Evolutionary conservation across 2,888 invertebrate species (phyloP), one percentile per base, ranked within the genome.

Genomic region (Teinopalpus imperialis): DNA sequence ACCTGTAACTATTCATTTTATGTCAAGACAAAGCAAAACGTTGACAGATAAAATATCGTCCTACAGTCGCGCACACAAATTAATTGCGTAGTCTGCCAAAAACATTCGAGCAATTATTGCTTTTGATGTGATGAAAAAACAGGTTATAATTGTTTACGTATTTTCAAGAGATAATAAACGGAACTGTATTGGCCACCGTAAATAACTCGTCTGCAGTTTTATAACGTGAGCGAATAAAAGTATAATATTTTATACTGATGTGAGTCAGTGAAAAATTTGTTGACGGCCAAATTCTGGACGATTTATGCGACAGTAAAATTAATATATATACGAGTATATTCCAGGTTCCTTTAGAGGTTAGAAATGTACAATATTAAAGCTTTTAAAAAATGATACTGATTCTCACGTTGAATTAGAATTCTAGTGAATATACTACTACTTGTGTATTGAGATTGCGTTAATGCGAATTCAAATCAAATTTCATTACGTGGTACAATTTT

Each of bases 221-320:
- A 34, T 45, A 18, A 32, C 34, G 23, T 3, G 24, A 30, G 31
- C n/a, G 14, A 23, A 29, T 45, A 21, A 26, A 32, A 23, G n/a
- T 16, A 23, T 21, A 13, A 20, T 20, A 29, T 13, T 9, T 23
- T 30, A 20, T 21, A 53, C 20, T 8, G 31, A 10, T 10, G 42
- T 56, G 56, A 57, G 54, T 60, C 59, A 58, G 54, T 46, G 48
- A 54, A 57, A 58, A 60, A 64, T 63, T 60, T 62, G 68, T 57
- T 59, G 58, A 59, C 57, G 52, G 52, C 54, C 54, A 54, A 55
- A 58, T 54, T 54, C 42, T 36, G 36, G 34, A 45, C 53, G 57
- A 70, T 65, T 69, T 64, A 63, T 62, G 59, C 43, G 53, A 51
- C 61, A 45, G 58, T 62, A 56, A 62, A 61, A 65, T 61, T 68